Conservation (phyloP, 2,888 invertebrate species). For the Acleris emargana region DNA sequence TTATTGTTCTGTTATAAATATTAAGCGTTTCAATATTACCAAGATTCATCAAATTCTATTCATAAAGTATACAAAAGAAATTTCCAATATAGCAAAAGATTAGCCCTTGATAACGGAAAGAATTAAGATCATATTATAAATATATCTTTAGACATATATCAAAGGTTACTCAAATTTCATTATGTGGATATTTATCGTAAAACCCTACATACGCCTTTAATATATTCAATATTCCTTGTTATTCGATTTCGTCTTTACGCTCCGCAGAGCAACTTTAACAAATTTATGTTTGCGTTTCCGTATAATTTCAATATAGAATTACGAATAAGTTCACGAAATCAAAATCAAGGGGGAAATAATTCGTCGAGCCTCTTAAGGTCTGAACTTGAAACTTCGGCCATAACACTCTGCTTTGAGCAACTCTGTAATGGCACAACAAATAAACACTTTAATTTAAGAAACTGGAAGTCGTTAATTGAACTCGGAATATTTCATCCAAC, state of each 20-base stretch:
- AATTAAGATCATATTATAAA: too few species aligned
- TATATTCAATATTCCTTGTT: not conserved
- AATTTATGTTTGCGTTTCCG: constrained; percentile 3
- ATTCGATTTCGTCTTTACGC: not conserved
- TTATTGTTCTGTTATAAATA: too few species aligned
- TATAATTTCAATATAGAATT: not conserved
- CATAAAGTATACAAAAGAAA: too few species aligned
- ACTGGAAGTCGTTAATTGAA: constrained; percentile 2
- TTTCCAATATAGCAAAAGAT: too few species aligned
- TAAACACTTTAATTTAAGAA: constrained; percentile 14
- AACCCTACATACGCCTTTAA: too few species aligned
- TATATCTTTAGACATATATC: too few species aligned
- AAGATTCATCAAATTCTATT: too few species aligned
- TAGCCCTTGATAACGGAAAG: too few species aligned
- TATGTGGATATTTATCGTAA: too few species aligned
- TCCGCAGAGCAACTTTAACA: not conserved
- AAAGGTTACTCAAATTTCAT: too few species aligned
- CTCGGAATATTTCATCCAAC: constrained; percentile 17
- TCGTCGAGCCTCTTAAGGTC: constrained; percentile 2
- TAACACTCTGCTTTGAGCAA: not conserved
- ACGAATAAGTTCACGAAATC: not conserved
- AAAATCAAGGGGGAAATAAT: constrained; percentile 3
- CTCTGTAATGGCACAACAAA: not conserved
- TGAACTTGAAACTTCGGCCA: constrained; percentile 16
- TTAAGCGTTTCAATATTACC: too few species aligned